Conservation (phyloP, 2,797 vertebrate species). For the Glyptemys insculpta region DNA sequence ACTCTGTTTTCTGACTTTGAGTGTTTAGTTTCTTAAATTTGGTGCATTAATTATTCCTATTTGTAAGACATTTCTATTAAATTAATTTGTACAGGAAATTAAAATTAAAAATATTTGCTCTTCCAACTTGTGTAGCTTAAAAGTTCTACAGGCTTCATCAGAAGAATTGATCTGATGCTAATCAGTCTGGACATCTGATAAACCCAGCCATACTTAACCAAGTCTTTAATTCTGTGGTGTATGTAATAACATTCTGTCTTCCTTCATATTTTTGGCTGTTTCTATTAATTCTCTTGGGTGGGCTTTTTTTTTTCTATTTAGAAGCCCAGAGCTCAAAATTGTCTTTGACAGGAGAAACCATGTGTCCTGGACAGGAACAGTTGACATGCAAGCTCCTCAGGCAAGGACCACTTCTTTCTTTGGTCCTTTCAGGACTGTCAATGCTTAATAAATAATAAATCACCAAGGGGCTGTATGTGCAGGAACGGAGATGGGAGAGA, state of each 20-base stretch:
- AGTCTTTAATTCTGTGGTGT: neutral
- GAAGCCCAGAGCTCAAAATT: neutral
- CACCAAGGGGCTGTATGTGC: neutral
- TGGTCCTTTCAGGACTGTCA: neutral
- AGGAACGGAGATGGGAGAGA: neutral
- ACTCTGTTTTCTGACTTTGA: neutral
- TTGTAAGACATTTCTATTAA: conserved; percentile 26
- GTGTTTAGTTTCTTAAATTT: neutral
- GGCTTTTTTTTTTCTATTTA: neutral
- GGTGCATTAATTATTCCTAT: neutral
- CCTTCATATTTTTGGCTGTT: neutral
- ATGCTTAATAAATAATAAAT: neutral
- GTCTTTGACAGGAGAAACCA: neutral
- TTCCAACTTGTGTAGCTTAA: neutral
- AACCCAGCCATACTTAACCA: neutral
- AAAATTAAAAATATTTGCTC: neutral
- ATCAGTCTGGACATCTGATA: neutral
- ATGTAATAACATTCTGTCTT: neutral
- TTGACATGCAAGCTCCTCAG: neutral
- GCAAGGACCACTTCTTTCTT: neutral
- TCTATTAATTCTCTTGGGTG: neutral
- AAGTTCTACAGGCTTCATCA: conserved; percentile 1
- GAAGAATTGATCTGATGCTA: neutral
- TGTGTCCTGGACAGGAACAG: neutral
- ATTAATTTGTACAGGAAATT: conserved; percentile 19